Evolutionary conservation across 92 coral and sea anemone genomes (phyloP), one percentile per base, ranked within the genome.

Genomic region (Zoanthus solanderi): DNA sequence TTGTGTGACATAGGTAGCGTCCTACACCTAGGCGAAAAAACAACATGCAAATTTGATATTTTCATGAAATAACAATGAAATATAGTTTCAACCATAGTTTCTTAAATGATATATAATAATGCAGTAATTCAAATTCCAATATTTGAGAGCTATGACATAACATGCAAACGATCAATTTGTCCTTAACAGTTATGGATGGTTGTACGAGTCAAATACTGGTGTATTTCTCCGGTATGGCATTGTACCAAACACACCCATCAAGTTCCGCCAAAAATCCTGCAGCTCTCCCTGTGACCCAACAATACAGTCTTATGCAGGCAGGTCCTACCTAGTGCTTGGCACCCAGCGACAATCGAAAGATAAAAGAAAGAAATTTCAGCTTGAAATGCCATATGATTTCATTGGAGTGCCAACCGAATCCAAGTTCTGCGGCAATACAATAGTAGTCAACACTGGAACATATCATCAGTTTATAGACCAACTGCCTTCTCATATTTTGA

Each of bases 371-470:
- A 72, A 88, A 44, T 91, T 91, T 72, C 72, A 78, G 29, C 75
- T 91, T 18, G 93, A 91, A n/a, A 54, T 91, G 56, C 93, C 91
- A 3, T 87, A 83, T n/a, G 93, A 91, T 78, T 87, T 87, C 46
- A 68, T 91, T 7, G 91, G 93, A 9, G 78, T 76, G n/a, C 91
- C 93, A 14, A 78, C 87, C 30, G 91, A 84, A 67, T 44, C 91
- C n/a, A 91, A 78, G 23, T 91, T 91, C 76, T 91, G 93, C 48
- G 93, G 93, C 10, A 89, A 89, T 46, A 88, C 94, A 6, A 88
- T 91, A 71, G 75, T 83, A 30, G 82, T 91, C 65, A 91, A 88
- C 67, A 88, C 89, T 47, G 85, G 85, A 16, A 76, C 91, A 6
- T 91, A 87, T 72, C 91, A 85, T 6, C 57, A 78, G 71, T 84